phyloP scores from a whole-genome alignment of 35 echinoderm and acorn worm species.

The Strongylocentrotus purpuratus region DNA sequence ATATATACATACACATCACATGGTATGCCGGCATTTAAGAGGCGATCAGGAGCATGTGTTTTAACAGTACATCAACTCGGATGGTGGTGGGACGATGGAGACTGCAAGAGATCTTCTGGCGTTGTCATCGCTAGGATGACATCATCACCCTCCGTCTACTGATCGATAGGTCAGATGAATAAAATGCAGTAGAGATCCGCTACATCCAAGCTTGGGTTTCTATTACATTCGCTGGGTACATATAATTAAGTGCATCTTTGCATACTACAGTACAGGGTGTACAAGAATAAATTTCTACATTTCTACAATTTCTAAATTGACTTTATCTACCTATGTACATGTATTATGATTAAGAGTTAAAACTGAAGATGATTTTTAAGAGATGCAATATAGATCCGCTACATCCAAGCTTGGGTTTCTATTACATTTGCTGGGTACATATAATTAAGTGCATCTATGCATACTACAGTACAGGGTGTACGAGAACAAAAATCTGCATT shows the following conservation, averaged over 20 bases:
- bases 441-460: not conserved
- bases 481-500: too few species aligned
- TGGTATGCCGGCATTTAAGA: not conserved
- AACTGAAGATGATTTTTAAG: too few species aligned
- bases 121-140: not conserved
- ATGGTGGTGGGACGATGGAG: not conserved
- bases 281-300: not conserved
- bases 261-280: not conserved
- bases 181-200: not conserved
- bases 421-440: not conserved
- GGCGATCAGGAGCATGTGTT: not conserved
- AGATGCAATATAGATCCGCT: not conserved
- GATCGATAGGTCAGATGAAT: conserved; percentile 11
- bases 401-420: not conserved
- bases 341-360: too few species aligned
- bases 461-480: not conserved
- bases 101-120: not conserved
- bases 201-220: not conserved
- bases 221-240: not conserved
- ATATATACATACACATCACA: not conserved
- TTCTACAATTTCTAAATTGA: too few species aligned
- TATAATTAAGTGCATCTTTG: not conserved
- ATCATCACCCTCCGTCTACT: not conserved
- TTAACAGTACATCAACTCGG: not conserved
- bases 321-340: too few species aligned